Percentiles rank a stretch among this genome's conserved stretches.
Conservation (phyloP, 2,113 vertebrate genomes). For the Alaudala cheleensis region DNA sequence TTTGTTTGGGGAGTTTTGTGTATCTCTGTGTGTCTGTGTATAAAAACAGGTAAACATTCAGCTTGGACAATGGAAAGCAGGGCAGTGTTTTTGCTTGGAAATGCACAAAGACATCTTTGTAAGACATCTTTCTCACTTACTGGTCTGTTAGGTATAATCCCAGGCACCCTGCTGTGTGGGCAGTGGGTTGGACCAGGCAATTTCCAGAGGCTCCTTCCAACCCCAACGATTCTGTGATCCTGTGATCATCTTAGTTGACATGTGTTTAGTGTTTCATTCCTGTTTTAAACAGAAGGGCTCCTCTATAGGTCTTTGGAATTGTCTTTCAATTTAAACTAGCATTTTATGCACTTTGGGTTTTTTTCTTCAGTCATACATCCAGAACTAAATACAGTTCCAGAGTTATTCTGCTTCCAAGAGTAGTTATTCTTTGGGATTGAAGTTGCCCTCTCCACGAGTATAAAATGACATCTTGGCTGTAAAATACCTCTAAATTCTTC, state of each 20-base stretch:
- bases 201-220: not conserved
- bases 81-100: not conserved
- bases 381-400: not conserved
- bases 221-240: rapidly evolving
- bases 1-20: not conserved
- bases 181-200: not conserved
- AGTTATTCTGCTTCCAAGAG: not conserved
- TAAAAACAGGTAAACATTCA: not conserved
- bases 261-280: not conserved
- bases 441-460: not conserved
- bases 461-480: not conserved
- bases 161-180: not conserved
- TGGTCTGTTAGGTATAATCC: not conserved
- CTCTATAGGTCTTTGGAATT: not conserved
- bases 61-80: not conserved
- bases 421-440: not conserved
- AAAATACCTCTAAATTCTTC: not conserved
- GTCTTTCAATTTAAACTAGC: not conserved
- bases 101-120: not conserved
- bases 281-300: not conserved
- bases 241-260: not conserved
- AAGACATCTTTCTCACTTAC: not conserved
- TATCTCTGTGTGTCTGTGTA: not conserved
- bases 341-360: not conserved
- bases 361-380: not conserved